These are phyloP conservation scores for Nasonia vitripennis DNA, from an alignment of 1,140 invertebrate genomes.

Conservation along the genomic window DNA sequence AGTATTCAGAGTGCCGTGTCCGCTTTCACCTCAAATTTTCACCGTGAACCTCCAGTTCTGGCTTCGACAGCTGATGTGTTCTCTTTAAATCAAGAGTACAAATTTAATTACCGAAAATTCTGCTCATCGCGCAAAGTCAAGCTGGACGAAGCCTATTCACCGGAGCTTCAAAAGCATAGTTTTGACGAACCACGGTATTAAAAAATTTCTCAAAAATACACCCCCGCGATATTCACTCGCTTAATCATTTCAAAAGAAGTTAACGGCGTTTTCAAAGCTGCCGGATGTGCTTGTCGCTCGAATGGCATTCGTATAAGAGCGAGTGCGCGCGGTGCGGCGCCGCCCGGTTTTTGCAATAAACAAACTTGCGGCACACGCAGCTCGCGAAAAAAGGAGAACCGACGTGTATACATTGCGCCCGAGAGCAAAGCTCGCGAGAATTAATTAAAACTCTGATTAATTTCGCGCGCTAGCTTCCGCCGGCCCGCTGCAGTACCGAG, in stretches of 20 bases:
- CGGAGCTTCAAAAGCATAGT: too few relatives aligned
- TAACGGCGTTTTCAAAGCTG: background rate
- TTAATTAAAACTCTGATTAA: slow-evolving; percentile 60
- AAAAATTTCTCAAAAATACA: background rate
- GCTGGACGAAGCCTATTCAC: too few relatives aligned
- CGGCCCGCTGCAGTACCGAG: background rate
- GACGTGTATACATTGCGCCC: background rate
- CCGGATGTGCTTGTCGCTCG: background rate
- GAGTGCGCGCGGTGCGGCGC: background rate
- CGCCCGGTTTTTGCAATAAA: background rate
- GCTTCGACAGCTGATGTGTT: background rate
- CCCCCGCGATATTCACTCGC: background rate
- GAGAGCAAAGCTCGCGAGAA: slow-evolving; percentile 41
- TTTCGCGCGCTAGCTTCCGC: slow-evolving; percentile 26
- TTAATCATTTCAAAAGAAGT: background rate
- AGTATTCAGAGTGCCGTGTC: slow-evolving; percentile 13
- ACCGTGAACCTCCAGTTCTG: background rate
- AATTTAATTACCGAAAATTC: too few relatives aligned
- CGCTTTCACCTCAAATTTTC: background rate
- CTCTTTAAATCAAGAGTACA: too few relatives aligned
- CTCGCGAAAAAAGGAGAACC: slow-evolving; percentile 1
- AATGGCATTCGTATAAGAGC: background rate
- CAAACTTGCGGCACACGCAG: background rate
- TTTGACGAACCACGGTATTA: too few relatives aligned
- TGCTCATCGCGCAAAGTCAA: too few relatives aligned